Percentiles rank a stretch among this genome's conserved stretches.
phyloP scores from a whole-genome alignment of 2,888 invertebrate species.

The Dryadula phaetusa region DNA sequence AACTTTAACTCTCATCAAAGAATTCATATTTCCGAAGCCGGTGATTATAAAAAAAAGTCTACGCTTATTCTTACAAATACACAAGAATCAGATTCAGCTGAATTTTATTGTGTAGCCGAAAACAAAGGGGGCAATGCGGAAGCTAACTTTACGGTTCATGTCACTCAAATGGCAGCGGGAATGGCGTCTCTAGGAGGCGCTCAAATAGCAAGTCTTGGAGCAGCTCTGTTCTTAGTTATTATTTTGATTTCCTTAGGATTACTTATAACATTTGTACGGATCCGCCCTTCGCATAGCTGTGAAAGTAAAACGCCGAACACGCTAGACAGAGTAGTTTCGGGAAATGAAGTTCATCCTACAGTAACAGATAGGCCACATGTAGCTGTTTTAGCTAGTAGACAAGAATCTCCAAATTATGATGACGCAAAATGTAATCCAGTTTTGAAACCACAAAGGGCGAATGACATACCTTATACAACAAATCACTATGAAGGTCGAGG shows the following conservation, averaged over 20 bases:
- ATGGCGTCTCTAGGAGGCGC: slow-evolving; percentile 92
- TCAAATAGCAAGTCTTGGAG: slow-evolving; percentile 93
- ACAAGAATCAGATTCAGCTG: slow-evolving; percentile 92
- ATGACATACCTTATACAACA: slow-evolving; percentile 88
- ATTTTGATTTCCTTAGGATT: slow-evolving; percentile 89
- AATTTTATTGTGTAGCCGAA: slow-evolving; percentile 95
- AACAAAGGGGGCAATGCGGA: slow-evolving; percentile 94
- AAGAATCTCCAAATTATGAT: slow-evolving; percentile 68
- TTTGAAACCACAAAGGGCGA: slow-evolving; percentile 88
- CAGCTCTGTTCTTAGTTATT: slow-evolving; percentile 91
- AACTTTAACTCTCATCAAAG: slow-evolving; percentile 91
- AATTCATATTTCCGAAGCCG: slow-evolving; percentile 90
- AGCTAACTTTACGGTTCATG: slow-evolving; percentile 94
- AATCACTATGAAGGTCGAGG: slow-evolving; percentile 88
- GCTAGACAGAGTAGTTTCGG: slow-evolving; percentile 88
- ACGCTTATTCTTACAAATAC: slow-evolving; percentile 91
- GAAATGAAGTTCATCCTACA: slow-evolving; percentile 78
- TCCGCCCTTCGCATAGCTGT: slow-evolving; percentile 89
- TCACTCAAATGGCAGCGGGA: slow-evolving; percentile 90
- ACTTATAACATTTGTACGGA: slow-evolving; percentile 89
- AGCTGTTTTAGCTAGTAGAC: slow-evolving; percentile 83
- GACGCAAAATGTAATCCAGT: slow-evolving; percentile 86
- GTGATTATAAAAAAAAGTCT: slow-evolving; percentile 90
- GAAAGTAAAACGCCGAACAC: slow-evolving; percentile 91
- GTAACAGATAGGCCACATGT: slow-evolving; percentile 82